Evolutionary conservation across 92 coral and sea anemone species (phyloP).

Genomic region (Parazoanthus darwini): DNA sequence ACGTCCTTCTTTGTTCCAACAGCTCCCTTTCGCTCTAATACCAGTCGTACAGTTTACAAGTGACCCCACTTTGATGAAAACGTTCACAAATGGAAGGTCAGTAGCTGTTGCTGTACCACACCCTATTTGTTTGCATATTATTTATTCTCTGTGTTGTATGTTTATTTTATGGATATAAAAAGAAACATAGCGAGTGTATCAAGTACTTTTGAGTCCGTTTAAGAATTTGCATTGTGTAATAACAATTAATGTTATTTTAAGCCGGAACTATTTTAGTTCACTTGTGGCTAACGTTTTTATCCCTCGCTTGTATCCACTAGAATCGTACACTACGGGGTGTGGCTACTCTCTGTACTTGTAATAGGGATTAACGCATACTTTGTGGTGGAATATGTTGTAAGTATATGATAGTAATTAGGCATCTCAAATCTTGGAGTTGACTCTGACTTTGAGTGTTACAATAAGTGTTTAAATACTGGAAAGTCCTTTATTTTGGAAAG

Average conservation of each 20-base stretch:
- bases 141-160: not conserved
- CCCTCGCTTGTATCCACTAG: slow-evolving; percentile 41
- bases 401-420: slow-evolving; percentile 17
- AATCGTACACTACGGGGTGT: slow-evolving; percentile 67
- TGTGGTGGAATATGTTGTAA: slow-evolving; percentile 85
- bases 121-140: not conserved
- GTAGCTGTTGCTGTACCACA: not conserved
- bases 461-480: no score
- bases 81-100: slow-evolving; percentile 87
- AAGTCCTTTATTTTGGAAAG: no score
- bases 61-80: slow-evolving; percentile 71
- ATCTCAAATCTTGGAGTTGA: no score
- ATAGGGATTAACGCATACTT: slow-evolving; percentile 92
- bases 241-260: no score
- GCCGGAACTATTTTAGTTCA: no score
- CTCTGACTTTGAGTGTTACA: no score
- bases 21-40: slow-evolving; percentile 93
- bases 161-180: no score
- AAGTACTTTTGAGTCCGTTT: no score
- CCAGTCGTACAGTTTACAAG: slow-evolving; percentile 95
- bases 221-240: no score
- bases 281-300: not conserved
- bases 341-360: slow-evolving; percentile 79
- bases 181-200: no score
- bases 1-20: not conserved